These are phyloP conservation scores for Panthera leo DNA, from an alignment of 2,113 vertebrate species.

Conservation along the genomic window DNA sequence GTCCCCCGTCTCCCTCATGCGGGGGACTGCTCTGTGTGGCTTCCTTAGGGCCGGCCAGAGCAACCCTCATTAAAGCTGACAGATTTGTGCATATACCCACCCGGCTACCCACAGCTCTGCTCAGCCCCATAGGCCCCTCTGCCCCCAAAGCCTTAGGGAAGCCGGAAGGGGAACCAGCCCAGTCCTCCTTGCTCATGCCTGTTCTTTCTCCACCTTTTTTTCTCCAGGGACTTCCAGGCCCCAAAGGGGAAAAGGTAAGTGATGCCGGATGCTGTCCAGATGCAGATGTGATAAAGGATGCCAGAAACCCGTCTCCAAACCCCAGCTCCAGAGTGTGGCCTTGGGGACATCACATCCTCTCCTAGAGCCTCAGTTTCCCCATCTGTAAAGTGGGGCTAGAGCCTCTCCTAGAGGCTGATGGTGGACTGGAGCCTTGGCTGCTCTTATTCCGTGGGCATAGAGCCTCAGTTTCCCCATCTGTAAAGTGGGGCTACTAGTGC, in stretches of 20 bases:
- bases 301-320: neutral
- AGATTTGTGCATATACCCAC: too few species aligned
- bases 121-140: neutral
- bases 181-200: neutral
- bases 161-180: rapidly evolving
- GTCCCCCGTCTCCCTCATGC: neutral
- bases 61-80: neutral
- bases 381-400: neutral
- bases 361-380: neutral
- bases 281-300: neutral
- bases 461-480: neutral
- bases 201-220: constrained; percentile 62
- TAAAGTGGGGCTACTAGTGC: neutral
- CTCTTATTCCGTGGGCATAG: too few species aligned
- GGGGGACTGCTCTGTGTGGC: neutral
- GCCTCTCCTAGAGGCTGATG: too few species aligned
- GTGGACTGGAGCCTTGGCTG: too few species aligned
- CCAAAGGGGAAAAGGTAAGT: constrained; percentile 96
- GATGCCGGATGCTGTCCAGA: neutral
- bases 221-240: constrained; percentile 91
- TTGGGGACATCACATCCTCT: neutral
- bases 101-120: neutral
- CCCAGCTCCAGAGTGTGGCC: neutral
- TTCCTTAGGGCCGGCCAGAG: neutral
- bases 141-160: neutral